Percentiles rank a stretch among this genome's conserved stretches.
phyloP scores from a whole-genome alignment of 2,113 vertebrate genomes.

The Sorex araneus region DNA sequence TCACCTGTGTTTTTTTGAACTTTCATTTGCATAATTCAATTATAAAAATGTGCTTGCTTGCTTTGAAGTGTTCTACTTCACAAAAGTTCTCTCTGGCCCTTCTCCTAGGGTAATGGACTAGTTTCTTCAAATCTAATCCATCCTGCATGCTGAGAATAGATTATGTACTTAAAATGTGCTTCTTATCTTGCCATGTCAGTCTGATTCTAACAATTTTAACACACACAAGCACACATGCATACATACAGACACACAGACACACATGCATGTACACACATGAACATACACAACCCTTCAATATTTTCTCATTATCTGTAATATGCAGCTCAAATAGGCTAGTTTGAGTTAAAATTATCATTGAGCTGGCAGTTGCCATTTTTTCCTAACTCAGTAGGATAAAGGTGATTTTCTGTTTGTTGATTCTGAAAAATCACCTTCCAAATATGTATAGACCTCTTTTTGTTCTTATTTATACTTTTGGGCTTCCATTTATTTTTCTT shows the following conservation, averaged over 20 bases:
- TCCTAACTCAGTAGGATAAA: not conserved
- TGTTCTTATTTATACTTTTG: not conserved
- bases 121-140: not conserved
- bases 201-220: not conserved
- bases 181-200: not conserved
- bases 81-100: not conserved
- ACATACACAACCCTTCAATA: not conserved
- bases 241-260: too few species aligned
- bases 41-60: not conserved
- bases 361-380: not conserved
- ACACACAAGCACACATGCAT: too few species aligned
- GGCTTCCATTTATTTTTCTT: not conserved
- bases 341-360: not conserved
- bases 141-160: not conserved
- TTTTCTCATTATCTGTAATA: not conserved
- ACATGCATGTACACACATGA: not conserved
- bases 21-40: not conserved
- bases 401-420: not conserved
- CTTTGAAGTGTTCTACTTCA: not conserved
- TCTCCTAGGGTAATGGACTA: not conserved
- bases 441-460: not conserved
- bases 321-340: not conserved
- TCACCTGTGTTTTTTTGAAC: not conserved
- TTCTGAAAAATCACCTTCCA: not conserved
- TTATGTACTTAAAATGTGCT: not conserved